Evolutionary conservation across 2,113 vertebrate genomes (phyloP), one percentile per base, ranked within the genome.

Genomic region (Tupaia tana): DNA sequence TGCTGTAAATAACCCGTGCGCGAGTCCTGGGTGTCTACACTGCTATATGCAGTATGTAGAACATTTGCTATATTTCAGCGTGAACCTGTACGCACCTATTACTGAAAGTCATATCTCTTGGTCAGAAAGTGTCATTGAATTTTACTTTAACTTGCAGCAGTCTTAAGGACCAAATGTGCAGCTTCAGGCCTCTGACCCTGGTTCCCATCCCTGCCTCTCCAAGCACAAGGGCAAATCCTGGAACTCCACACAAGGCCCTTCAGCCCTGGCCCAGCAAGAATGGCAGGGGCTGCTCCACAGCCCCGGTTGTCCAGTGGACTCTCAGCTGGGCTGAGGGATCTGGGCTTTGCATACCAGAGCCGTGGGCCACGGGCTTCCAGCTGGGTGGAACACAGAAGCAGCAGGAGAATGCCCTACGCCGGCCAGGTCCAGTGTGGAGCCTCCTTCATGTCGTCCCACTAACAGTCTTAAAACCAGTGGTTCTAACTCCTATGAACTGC

Each of bases 31-130:
- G 2, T 22, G 64, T 7, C 5, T 12, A 12, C 2, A 6, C 4
- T 25, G 22, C 22, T 59, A 6, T 6, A 13, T 12, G 29, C 31
- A 5, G 16, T 6, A 7, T 0, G 3, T 1, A 63, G 22, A 59
- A 16, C 3, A 19, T 15, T 7, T 10, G 8, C 43, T 8, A 0
- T 22, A 31, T 59, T 52, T 80, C 25, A 20, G 0, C 24, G 3
- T 54, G 69, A 88, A 18, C 52, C 58, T 34, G 9, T 34, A 27
- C 43, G 13, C 3, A 10, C 10, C 20, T 78, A 29, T 77, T 25
- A 54, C 66, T 10, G n/a, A 83, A 34, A 86, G 24, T 31, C 14
- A 10, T 2, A 1, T 66, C 34, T 86, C 31, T 31, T 15, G 22
- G 27, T 52, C 27, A 54, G 64, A 34, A 64, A 77, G 27, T 19